phyloP scores from a whole-genome alignment of 2,888 invertebrate genomes.

The Dicycla oo region DNA sequence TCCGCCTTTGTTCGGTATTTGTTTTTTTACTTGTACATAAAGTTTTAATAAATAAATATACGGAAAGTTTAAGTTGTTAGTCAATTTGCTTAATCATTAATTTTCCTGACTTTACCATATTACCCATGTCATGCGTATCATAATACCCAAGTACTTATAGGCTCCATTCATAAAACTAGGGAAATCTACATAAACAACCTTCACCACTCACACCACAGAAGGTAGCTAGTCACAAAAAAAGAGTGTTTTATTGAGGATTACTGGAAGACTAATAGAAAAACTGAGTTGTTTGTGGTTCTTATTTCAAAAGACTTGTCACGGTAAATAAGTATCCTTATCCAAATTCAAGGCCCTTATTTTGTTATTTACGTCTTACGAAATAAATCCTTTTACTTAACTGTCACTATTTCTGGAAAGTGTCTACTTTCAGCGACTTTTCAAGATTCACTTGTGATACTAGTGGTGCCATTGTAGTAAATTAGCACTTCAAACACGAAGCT shows the following conservation, averaged over 20 bases:
- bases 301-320: background rate
- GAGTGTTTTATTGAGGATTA: background rate
- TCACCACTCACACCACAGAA: too few species aligned
- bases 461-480: constrained; percentile 57
- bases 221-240: background rate
- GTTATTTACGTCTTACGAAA: background rate
- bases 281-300: background rate
- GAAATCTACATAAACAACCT: background rate
- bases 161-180: background rate
- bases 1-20: too few species aligned
- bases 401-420: background rate
- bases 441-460: constrained; percentile 32
- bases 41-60: too few species aligned
- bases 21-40: too few species aligned
- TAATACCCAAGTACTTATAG: background rate
- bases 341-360: constrained; percentile 1
- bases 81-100: background rate
- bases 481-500: constrained; percentile 36
- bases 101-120: background rate
- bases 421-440: background rate
- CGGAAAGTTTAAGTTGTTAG: too few species aligned
- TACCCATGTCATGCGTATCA: background rate
- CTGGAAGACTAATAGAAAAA: background rate
- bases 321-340: background rate
- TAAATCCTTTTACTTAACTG: background rate